Evolutionary conservation across 2,888 invertebrate species (phyloP).

Genomic region (Agrochola litura): DNA sequence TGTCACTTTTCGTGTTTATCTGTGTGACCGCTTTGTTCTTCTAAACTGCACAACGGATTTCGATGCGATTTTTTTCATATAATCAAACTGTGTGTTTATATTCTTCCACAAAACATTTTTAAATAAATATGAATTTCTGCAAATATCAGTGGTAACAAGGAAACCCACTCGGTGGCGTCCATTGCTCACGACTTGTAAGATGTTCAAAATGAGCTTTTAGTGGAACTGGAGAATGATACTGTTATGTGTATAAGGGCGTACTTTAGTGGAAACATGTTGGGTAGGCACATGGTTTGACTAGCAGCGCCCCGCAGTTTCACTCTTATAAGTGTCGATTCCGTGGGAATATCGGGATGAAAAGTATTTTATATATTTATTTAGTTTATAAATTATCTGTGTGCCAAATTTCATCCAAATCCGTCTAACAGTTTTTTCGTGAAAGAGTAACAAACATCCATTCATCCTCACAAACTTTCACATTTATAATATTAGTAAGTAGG

Average conservation of each 20-base stretch:
- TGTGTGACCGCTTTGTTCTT: neutral
- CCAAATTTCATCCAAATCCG: too few species aligned
- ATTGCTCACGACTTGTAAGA: conserved; percentile 31
- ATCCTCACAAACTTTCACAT: too few species aligned
- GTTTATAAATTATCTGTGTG: too few species aligned
- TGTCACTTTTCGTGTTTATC: neutral
- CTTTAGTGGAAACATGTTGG: neutral
- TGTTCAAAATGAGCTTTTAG: conserved; percentile 32
- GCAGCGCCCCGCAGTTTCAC: too few species aligned
- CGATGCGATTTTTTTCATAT: neutral
- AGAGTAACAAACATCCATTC: too few species aligned
- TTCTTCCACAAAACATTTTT: too few species aligned
- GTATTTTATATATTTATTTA: too few species aligned
- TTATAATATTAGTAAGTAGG: too few species aligned
- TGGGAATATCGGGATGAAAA: too few species aligned
- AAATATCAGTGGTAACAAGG: conserved; percentile 38
- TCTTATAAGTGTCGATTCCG: too few species aligned
- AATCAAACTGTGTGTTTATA: too few species aligned
- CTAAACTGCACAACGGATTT: neutral
- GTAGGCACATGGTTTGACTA: neutral
- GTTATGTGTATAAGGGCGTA: neutral
- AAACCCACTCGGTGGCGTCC: conserved; percentile 44
- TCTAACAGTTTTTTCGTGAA: too few species aligned
- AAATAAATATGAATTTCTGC: conserved; percentile 30
- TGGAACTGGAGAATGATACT: neutral